These are phyloP conservation scores for Heterohyrax brucei DNA, from an alignment of 2,797 vertebrate species.

Conservation along the genomic window DNA sequence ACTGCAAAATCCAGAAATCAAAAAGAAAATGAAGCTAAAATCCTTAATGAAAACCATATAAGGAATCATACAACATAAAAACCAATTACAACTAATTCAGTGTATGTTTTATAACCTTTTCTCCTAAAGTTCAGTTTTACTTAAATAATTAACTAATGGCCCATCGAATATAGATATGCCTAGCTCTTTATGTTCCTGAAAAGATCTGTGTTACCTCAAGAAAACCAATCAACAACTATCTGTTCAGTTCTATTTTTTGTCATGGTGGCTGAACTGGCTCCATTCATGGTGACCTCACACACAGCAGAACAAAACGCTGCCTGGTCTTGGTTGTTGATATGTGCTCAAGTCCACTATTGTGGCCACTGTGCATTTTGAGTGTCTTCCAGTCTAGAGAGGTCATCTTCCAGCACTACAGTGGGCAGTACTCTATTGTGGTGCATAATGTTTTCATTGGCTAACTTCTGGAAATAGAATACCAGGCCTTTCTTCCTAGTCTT, in stretches of 20 bases:
- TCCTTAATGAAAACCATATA: not conserved
- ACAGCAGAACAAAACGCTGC: not conserved
- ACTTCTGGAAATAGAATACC: not conserved
- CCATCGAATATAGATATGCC: not conserved
- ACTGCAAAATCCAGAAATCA: not conserved
- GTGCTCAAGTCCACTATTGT: not conserved
- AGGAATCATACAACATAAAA: not conserved
- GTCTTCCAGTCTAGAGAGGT: not conserved
- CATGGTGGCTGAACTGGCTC: not conserved
- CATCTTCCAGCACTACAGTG: not conserved
- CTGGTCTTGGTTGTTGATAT: not conserved
- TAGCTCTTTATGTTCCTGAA: not conserved
- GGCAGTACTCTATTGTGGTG: too few relatives aligned
- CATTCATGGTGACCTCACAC: not conserved
- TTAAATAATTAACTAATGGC: constrained; percentile 36
- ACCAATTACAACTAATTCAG: not conserved
- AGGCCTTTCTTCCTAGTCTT: not conserved
- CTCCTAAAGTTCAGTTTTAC: constrained; percentile 21
- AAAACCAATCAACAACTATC: not conserved
- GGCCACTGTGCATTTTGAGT: not conserved
- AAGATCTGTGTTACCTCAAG: not conserved
- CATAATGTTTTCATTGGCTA: too few relatives aligned
- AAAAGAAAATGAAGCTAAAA: constrained; percentile 53
- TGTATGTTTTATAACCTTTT: not conserved
- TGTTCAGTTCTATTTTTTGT: not conserved